Percentiles rank a stretch among this genome's conserved stretches.
Evolutionary conservation across 2,888 invertebrate species (phyloP).

Genomic region (Baccha elongata): DNA sequence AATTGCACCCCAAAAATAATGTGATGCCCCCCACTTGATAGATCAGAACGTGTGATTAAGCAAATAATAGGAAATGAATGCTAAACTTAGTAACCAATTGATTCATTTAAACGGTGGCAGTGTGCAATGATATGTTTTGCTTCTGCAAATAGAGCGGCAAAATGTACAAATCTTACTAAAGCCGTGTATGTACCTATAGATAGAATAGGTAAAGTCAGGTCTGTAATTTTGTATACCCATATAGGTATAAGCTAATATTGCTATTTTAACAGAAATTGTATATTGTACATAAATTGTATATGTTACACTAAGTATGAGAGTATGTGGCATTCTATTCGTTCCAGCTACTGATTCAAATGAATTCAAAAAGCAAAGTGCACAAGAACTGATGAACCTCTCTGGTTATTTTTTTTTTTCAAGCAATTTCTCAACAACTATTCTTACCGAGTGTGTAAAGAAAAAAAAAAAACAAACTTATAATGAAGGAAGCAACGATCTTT

Average conservation of each 20-base stretch:
- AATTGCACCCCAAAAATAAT: slow-evolving; percentile 5
- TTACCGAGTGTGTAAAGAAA: not conserved
- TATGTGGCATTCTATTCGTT: slow-evolving; percentile 30
- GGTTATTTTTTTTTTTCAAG: not conserved
- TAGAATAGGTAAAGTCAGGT: too few relatives aligned
- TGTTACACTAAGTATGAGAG: too few relatives aligned
- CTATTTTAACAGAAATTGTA: too few relatives aligned
- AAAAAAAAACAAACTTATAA: not conserved
- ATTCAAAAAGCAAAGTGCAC: slow-evolving; percentile 19
- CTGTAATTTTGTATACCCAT: too few relatives aligned
- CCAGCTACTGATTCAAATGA: slow-evolving; percentile 26
- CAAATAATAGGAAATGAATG: slow-evolving; percentile 29
- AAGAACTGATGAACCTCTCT: slow-evolving; percentile 16
- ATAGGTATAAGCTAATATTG: too few relatives aligned
- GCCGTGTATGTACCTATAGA: not conserved
- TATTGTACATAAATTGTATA: too few relatives aligned
- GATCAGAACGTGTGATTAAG: slow-evolving; percentile 32
- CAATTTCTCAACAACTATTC: not conserved
- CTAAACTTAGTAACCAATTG: slow-evolving; percentile 33
- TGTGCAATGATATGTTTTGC: slow-evolving; percentile 7
- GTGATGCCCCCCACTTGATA: slow-evolving; percentile 6
- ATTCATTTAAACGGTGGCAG: slow-evolving; percentile 8
- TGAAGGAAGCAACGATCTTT: slow-evolving; percentile 58
- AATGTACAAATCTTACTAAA: slow-evolving; percentile 20
- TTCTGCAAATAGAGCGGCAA: slow-evolving; percentile 26